Conservation (phyloP, 2,888 invertebrate genomes). For the Trissolcus japonicus region DNA sequence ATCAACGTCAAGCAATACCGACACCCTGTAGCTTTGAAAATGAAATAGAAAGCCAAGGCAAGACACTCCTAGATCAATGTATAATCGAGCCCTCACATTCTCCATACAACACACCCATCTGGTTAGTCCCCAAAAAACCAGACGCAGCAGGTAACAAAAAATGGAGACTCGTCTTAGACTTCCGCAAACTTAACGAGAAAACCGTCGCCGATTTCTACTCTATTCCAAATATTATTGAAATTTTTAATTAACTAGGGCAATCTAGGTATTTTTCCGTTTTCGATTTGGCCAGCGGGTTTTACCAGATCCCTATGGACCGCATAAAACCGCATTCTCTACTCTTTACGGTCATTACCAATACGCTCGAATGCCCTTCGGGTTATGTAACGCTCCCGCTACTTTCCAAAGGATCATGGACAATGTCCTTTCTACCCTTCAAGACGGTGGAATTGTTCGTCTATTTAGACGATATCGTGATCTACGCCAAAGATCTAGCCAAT, state of each 20-base stretch:
- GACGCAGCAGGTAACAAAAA: too few species aligned
- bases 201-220: slow-evolving; percentile 7
- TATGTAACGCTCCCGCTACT: too few species aligned
- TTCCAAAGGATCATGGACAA: neutral
- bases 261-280: neutral
- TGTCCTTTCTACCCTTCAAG: neutral
- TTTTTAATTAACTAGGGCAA: neutral
- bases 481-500: neutral
- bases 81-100: too few species aligned
- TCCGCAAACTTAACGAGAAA: slow-evolving; percentile 9
- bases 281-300: neutral
- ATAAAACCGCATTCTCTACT: neutral
- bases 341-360: neutral
- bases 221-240: slow-evolving; percentile 8
- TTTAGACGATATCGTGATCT: neutral
- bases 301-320: neutral
- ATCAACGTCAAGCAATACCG: too few species aligned
- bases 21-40: too few species aligned
- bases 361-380: neutral
- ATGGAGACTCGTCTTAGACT: too few species aligned
- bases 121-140: too few species aligned
- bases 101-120: too few species aligned
- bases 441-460: neutral
- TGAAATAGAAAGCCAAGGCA: too few species aligned
- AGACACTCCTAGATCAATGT: too few species aligned